phyloP scores from a whole-genome alignment of 2,797 vertebrate species.

The Poecilia velifera region DNA sequence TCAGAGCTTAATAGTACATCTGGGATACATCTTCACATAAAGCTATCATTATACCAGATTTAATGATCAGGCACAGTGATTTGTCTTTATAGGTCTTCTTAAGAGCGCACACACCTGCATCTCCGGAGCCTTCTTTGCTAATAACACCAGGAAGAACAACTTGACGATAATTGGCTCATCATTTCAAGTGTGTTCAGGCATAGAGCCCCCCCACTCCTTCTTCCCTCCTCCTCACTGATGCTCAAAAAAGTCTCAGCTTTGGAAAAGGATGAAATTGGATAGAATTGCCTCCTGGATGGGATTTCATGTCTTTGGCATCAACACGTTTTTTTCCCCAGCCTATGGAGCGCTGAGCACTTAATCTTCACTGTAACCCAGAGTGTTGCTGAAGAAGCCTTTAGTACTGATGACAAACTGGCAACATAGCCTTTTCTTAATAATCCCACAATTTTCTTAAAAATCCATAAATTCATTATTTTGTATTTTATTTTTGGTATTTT shows the following conservation, averaged over 20 bases:
- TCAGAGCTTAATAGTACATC: conserved; percentile 64
- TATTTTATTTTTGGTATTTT: neutral
- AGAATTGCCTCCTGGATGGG: conserved; percentile 43
- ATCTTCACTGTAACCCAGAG: conserved; percentile 23
- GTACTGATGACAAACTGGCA: conserved; percentile 18
- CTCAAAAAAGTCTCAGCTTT: conserved; percentile 46
- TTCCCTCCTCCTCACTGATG: conserved; percentile 30
- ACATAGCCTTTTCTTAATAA: neutral
- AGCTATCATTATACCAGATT: conserved; percentile 68
- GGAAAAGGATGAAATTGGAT: conserved; percentile 41
- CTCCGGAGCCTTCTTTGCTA: conserved; percentile 58
- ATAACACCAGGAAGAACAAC: conserved; percentile 65
- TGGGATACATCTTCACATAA: conserved; percentile 64
- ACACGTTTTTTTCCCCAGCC: conserved; percentile 16
- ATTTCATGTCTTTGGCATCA: conserved; percentile 39
- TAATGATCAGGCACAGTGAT: conserved; percentile 69
- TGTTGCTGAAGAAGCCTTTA: conserved; percentile 24
- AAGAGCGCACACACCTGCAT: conserved; percentile 61
- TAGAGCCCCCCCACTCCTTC: conserved; percentile 13
- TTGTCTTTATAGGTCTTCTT: conserved; percentile 70
- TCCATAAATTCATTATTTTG: neutral
- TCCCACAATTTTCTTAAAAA: neutral
- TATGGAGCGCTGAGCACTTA: conserved; percentile 15
- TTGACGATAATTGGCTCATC: conserved; percentile 74
- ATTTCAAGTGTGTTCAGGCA: conserved; percentile 65